Conservation (phyloP, 2,113 vertebrate species). For the Elgaria multicarinata region DNA sequence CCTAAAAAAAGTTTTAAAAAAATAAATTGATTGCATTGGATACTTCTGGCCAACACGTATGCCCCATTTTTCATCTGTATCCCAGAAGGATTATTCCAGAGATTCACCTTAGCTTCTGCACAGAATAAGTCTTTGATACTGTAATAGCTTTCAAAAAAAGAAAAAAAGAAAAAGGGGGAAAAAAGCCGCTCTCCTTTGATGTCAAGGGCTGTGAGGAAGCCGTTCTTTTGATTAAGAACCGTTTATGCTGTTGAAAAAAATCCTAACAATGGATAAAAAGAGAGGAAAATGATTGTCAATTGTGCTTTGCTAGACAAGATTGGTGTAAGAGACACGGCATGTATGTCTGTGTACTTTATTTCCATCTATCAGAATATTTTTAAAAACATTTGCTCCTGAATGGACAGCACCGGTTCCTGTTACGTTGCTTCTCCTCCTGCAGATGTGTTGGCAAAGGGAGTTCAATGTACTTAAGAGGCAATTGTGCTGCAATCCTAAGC, state of each 20-base stretch:
- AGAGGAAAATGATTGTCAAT: conserved; percentile 52
- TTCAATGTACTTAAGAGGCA: not conserved
- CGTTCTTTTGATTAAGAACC: conserved; percentile 80
- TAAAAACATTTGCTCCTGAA: conserved; percentile 15
- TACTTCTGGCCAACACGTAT: conserved; percentile 61
- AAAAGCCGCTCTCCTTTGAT: conserved; percentile 73
- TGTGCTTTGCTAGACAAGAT: conserved; percentile 68
- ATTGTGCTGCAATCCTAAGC: not conserved
- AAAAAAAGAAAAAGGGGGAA: conserved; percentile 69
- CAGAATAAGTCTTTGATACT: conserved; percentile 77
- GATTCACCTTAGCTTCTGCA: conserved; percentile 76
- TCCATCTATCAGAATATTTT: conserved; percentile 45
- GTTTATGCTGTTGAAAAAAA: conserved; percentile 64
- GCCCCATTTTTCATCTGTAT: conserved; percentile 72
- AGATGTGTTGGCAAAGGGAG: not conserved
- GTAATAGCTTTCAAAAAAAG: conserved; percentile 76
- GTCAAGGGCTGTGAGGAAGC: conserved; percentile 64
- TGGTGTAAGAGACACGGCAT: conserved; percentile 55
- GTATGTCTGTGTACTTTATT: conserved; percentile 50
- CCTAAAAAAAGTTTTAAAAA: too few species aligned
- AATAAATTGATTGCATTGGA: conserved; percentile 71
- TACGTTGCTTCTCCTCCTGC: not conserved
- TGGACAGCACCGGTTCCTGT: not conserved
- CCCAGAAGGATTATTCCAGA: conserved; percentile 74
- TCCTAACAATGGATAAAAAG: conserved; percentile 70